Conservation (phyloP, 1,140 invertebrate genomes). For the Diorhabda elongata region DNA sequence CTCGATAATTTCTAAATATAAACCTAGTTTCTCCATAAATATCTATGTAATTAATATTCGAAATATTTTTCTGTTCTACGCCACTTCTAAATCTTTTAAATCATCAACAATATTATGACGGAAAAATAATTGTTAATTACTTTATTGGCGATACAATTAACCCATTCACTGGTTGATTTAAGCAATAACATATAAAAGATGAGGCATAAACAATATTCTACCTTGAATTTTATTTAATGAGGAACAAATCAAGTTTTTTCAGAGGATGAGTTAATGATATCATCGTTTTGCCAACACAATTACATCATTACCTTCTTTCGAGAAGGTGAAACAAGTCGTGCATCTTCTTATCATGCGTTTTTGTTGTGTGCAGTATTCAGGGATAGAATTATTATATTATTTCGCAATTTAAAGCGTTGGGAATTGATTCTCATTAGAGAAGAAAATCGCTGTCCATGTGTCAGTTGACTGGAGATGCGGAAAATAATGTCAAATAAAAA, state of each 20-base stretch:
- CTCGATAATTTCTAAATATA: too few species aligned
- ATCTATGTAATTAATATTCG: too few species aligned
- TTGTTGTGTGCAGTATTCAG: neutral
- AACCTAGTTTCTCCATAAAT: too few species aligned
- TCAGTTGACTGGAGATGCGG: too few species aligned
- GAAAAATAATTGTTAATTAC: neutral
- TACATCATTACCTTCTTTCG: neutral
- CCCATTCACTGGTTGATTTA: neutral
- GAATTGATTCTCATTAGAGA: too few species aligned
- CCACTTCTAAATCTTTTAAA: too few species aligned
- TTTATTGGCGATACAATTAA: conserved; percentile 1
- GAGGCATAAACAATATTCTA: neutral
- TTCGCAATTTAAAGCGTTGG: too few species aligned
- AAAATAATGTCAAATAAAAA: too few species aligned
- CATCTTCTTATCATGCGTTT: neutral
- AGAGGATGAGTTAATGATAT: conserved; percentile 2
- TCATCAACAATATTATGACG: neutral
- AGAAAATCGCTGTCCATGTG: too few species aligned
- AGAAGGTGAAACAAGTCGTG: conserved; percentile 1
- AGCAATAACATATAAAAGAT: neutral
- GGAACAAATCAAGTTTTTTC: neutral
- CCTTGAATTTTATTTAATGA: neutral
- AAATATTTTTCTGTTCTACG: too few species aligned
- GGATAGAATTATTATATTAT: too few species aligned
- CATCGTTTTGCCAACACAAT: conserved; percentile 2